Evolutionary conservation across 2,888 invertebrate species (phyloP).

Genomic region (Drosophila paramelanica): DNA sequence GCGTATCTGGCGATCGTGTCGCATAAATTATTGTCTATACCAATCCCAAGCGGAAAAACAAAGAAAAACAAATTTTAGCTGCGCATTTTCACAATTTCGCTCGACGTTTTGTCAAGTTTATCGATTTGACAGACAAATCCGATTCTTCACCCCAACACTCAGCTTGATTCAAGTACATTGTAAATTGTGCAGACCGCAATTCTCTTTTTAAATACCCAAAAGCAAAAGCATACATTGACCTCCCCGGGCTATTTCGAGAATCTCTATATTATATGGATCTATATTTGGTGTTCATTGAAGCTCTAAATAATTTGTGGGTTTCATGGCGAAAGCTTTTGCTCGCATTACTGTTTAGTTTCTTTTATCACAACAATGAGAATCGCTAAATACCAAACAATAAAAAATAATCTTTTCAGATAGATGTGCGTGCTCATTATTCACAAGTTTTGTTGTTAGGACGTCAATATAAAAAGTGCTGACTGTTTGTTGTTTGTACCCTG

Average conservation of each 20-base stretch:
- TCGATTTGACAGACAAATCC: constrained; percentile 3
- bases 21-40: constrained; percentile 33
- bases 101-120: constrained; percentile 1
- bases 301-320: not conserved
- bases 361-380: constrained; percentile 41
- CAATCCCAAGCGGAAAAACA: not conserved
- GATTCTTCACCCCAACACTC: constrained; percentile 1
- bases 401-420: constrained; percentile 10
- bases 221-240: constrained; percentile 19
- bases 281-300: constrained; percentile 6
- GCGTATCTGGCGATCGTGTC: constrained; percentile 21
- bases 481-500: too few relatives aligned
- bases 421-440: constrained; percentile 5
- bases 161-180: not conserved
- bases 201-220: not conserved
- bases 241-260: constrained; percentile 2
- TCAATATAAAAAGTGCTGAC: not conserved
- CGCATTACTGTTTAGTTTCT: constrained; percentile 1
- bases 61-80: constrained; percentile 1
- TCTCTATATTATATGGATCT: constrained; percentile 3
- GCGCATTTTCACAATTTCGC: constrained; percentile 3
- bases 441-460: not conserved
- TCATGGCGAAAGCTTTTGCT: constrained; percentile 2
- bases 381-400: constrained; percentile 4
- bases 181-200: not conserved